Base-by-base conservation (phyloP, 2,797 vertebrate species). In the Gastrophryne carolinensis region DNA sequence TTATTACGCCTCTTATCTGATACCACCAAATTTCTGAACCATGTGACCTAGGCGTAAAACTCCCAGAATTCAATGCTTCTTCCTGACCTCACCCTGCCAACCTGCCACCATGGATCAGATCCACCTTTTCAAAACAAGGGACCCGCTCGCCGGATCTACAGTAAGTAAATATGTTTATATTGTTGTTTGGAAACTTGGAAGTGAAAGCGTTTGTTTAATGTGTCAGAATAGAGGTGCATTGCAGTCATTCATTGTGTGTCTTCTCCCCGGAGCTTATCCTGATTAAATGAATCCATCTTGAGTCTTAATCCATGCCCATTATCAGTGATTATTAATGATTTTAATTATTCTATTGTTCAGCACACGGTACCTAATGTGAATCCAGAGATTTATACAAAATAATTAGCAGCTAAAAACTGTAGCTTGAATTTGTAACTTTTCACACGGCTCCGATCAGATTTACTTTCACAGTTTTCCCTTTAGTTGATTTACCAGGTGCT, bases 91-190 rank as follows among this genome's bases (percentile, higher is more conserved):
- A 17, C 61, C 67, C 27, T 50, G 12, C 23, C 35, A 13, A 30
- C 53, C 17, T 44, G 53, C 17, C 26, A 30, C 21, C 64, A 52
- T 72, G 50, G 67, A 71, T 30, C 75, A 69, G 26, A 57, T 64
- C 11, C 37, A 15, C 78, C 75, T 75, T 65, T 81, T 72, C 81
- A 91, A 87, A 87, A 96, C 95, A 94, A 94, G 90, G 91, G 93
- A 96, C 73, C 93, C 89, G 8, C 82, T 93, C 75, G 82, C 89
- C 81, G 86, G 86, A 63, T 95, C 92, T 69, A 86, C 82, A 8
- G 95, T 97, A 87, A 97, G 95, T 94, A 84, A 62, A 10, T 37
- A 2, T 39, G 39, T 35, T n/a, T 23, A 1, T 30, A 5, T 41
- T 6, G 5, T 41, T 41, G 13, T 44, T 44, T 17, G 37, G 13